phyloP scores from a whole-genome alignment of 2,888 invertebrate genomes.

The Drosophila putrida region DNA sequence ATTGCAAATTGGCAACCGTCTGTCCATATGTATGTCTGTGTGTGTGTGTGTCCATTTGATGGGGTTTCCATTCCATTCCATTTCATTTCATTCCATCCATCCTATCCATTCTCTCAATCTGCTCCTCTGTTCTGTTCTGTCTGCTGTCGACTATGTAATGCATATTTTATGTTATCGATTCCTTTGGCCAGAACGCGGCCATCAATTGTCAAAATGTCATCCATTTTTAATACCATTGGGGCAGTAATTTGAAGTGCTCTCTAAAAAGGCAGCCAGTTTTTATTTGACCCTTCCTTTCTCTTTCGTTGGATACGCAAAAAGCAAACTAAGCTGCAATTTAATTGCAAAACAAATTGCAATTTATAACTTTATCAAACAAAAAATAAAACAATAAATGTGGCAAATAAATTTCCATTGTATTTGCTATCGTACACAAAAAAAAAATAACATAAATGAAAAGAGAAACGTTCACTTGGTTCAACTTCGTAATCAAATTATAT shows the following conservation, averaged over 20 bases:
- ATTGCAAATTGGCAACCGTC: conserved; percentile 58
- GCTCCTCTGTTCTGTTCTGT: conserved; percentile 17
- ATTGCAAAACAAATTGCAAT: conserved; percentile 53
- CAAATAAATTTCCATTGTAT: conserved; percentile 50
- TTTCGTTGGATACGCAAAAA: conserved; percentile 1
- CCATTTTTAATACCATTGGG: conserved; percentile 64
- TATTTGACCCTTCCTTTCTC: background rate
- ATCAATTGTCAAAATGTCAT: conserved; percentile 81
- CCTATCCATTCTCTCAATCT: conserved; percentile 26
- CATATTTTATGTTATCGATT: conserved; percentile 80
- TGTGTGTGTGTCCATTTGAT: conserved; percentile 1
- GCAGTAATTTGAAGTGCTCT: conserved; percentile 47
- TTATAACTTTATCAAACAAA: conserved; percentile 46
- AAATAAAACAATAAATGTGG: conserved; percentile 29
- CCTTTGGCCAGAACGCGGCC: conserved; percentile 58
- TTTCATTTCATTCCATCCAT: background rate
- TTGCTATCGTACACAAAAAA: background rate
- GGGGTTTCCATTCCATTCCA: background rate
- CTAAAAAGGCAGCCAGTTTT: conserved; percentile 34
- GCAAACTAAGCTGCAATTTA: conserved; percentile 33
- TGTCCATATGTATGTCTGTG: background rate
- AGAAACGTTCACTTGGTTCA: conserved; percentile 3
- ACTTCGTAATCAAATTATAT: conserved; percentile 46
- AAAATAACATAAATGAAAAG: background rate
- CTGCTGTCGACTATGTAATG: conserved; percentile 55